phyloP scores from a whole-genome alignment of 2,113 vertebrate genomes.

The Lamprotornis superbus region DNA sequence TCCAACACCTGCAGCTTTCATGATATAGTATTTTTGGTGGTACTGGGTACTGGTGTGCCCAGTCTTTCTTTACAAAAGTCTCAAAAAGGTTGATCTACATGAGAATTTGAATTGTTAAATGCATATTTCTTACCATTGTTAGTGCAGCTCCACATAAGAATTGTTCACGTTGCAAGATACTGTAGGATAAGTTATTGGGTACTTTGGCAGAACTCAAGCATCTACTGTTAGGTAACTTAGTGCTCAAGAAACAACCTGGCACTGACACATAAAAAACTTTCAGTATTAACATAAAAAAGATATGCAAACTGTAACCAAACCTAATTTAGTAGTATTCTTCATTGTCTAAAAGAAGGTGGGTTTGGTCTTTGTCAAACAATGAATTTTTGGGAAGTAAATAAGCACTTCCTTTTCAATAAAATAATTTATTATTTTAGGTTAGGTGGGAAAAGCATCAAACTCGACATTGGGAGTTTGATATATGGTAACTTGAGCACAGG shows the following conservation, averaged over 20 bases:
- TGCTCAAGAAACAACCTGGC: background rate
- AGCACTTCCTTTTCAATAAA: background rate
- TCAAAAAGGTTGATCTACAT: background rate
- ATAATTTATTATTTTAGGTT: background rate
- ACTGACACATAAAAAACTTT: background rate
- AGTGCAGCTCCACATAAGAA: background rate
- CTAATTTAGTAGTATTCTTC: background rate
- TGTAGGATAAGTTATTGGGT: background rate
- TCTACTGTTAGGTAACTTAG: background rate
- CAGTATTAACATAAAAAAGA: background rate
- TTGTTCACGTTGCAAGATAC: background rate
- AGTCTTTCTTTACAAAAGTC: background rate
- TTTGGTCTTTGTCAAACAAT: background rate
- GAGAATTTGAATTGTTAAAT: background rate
- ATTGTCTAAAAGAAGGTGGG: background rate
- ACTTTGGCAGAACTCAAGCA: background rate
- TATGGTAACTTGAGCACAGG: background rate
- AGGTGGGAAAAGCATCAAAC: background rate
- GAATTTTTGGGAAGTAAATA: background rate
- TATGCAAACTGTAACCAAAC: background rate
- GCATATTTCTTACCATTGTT: background rate
- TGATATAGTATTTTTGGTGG: background rate
- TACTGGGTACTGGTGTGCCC: too few relatives aligned
- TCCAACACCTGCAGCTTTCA: background rate
- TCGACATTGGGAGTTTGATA: background rate